Percentiles rank a stretch among this genome's conserved stretches.
Evolutionary conservation across 2,113 vertebrate species (phyloP).

Genomic region (Pterocles gutturalis): DNA sequence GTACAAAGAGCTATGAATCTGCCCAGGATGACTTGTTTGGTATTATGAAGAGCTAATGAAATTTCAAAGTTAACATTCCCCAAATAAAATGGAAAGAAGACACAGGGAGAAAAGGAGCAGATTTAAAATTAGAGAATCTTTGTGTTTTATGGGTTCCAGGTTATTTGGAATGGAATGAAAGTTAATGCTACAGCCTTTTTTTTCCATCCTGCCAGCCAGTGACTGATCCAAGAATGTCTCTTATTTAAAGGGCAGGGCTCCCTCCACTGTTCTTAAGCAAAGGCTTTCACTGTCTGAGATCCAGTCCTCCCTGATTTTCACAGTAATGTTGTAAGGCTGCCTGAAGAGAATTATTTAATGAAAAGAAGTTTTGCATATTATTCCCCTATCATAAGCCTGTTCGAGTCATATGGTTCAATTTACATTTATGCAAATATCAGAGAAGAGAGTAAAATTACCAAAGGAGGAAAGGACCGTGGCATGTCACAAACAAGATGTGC

Average conservation of each 20-base stretch:
- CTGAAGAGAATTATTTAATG: constrained; percentile 27
- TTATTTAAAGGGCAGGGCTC: constrained; percentile 75
- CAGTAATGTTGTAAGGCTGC: constrained; percentile 17
- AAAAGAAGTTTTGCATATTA: constrained; percentile 52
- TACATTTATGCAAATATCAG: constrained; percentile 74
- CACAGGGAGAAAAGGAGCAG: constrained; percentile 33
- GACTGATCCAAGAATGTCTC: constrained; percentile 75
- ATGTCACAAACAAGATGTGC: constrained; percentile 72
- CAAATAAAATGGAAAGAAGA: constrained; percentile 61
- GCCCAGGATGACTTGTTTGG: constrained; percentile 32
- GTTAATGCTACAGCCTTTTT: constrained; percentile 64
- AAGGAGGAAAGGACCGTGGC: constrained; percentile 48
- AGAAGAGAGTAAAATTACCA: constrained; percentile 64
- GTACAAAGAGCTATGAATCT: constrained; percentile 34
- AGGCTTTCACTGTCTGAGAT: constrained; percentile 60
- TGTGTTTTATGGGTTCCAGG: constrained; percentile 71
- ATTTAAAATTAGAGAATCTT: constrained; percentile 65
- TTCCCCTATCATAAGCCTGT: not conserved
- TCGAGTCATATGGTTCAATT: constrained; percentile 70
- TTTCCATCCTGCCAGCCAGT: constrained; percentile 70
- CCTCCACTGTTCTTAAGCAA: constrained; percentile 73
- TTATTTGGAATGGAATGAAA: constrained; percentile 74
- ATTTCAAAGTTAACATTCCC: constrained; percentile 57
- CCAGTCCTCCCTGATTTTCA: constrained; percentile 25
- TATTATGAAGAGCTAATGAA: constrained; percentile 50